Base-by-base conservation (phyloP, 2,113 vertebrate genomes). In the Atrichornis clamosus region DNA sequence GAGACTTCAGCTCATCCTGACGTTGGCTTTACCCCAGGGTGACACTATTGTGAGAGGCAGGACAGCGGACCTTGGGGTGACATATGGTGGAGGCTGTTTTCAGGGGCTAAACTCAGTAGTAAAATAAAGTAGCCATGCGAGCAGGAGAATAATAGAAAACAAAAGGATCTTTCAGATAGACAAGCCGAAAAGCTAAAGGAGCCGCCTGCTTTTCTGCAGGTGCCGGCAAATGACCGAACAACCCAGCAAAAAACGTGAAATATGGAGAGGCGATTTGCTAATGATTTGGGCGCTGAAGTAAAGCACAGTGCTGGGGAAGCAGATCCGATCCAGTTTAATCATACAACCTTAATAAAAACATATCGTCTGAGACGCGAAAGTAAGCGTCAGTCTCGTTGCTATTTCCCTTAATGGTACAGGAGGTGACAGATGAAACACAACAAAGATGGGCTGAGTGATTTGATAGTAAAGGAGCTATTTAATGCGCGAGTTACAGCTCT, bases 11-110 rank as follows among this genome's bases (percentile, higher is more conserved):
- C 80, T 90, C 56, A 50, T 53, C 64, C 75, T 73, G 91, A 93
- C 65, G 53, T 79, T 55, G 65, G 64, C 65, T 94, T 94, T 74
- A 94, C 72, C 92, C 95, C 42, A 76, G 78, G 79, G 92, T 94
- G 93, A 96, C 82, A 64, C 93, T 80, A 92, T 95, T 95, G 95
- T 96, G 80, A 75, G 77, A 59, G 50, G 49, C 91, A 91, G 84
- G 92, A 77, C 90, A 83, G 86, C 21, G 69, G 53, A 64, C 58
- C 68, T 85, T 86, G 33, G 15, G 74, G 39, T 72, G 97, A 96
- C 98, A 98, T 98, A 98, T 97, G 98, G 98, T 16, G 44, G 73
- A 62, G 96, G 89, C 95, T 95, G 93, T 95, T 97, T 79, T 73
- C 96, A 77, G 81, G 41, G 70, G 58, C 92, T 95, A 93, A 80